A percentile compares a stretch with the other conserved stretches of the same genome.
Conservation (phyloP, 1,140 invertebrate species). For the Spodoptera litura region DNA sequence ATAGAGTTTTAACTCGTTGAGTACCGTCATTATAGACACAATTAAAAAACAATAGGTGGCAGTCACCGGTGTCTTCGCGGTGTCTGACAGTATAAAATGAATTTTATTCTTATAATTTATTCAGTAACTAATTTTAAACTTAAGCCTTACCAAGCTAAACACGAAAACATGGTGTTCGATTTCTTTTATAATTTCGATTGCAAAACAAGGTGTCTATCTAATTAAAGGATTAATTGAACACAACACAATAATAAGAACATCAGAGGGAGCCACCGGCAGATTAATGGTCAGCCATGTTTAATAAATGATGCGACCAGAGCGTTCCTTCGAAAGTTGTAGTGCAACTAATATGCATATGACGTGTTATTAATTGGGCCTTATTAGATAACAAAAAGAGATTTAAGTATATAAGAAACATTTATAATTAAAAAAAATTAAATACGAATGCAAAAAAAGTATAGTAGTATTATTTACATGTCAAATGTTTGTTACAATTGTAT, state of each 20-base stretch:
- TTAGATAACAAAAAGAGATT: neutral
- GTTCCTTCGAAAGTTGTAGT: neutral
- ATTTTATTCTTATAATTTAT: neutral
- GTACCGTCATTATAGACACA: too few species aligned
- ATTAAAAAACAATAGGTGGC: too few species aligned
- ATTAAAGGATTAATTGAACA: constrained; percentile 51
- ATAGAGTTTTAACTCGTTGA: too few species aligned
- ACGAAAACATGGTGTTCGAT: constrained; percentile 1
- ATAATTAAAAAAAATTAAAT: neutral
- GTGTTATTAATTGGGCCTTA: constrained; percentile 17
- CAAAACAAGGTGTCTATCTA: constrained; percentile 40
- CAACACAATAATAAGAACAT: constrained; percentile 56
- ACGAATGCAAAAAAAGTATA: too few species aligned
- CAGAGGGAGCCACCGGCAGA: constrained; percentile 50
- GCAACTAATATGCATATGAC: constrained; percentile 26
- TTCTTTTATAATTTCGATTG: constrained; percentile 21
- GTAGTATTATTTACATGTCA: too few species aligned
- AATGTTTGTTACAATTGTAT: too few species aligned
- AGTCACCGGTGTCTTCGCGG: too few species aligned
- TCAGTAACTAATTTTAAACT: too few species aligned
- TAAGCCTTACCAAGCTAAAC: neutral
- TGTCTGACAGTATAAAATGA: too few species aligned
- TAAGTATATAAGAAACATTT: neutral
- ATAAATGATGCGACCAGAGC: constrained; percentile 52
- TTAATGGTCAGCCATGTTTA: constrained; percentile 54